Evolutionary conservation across 1,140 invertebrate genomes (phyloP), one percentile per base, ranked within the genome.

Genomic region (Chironomus striatipennis): DNA sequence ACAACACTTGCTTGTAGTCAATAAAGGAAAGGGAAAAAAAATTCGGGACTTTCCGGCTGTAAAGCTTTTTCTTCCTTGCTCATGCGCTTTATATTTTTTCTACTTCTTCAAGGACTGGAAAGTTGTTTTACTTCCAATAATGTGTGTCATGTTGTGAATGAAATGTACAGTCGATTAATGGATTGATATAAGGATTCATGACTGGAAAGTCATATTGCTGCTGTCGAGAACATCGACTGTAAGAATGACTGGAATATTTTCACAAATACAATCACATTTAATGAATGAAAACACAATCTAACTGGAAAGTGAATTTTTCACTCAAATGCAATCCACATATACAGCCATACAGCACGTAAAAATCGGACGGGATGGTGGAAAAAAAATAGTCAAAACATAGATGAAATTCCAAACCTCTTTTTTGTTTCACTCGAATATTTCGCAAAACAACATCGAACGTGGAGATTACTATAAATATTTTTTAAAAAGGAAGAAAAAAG

Each of bases 311-410:
- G 47, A n/a, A 57, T 57, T 57, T 57, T n/a, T 57, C 47, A 57
- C 4, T 57, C n/a, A n/a, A 5, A n/a, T 57, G 47, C 47, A 57
- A n/a, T 57, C 47, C 12, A 57, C 47, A 57, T n/a, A 57, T 57
- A 57, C 47, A n/a, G n/a, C 15, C 12, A 57, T n/a, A 57, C 12
- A 57, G 47, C 12, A 57, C 12, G 47, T n/a, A 57, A 57, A 57
- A 57, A 57, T n/a, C 12, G 12, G 47, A 57, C 47, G 47, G 47
- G n/a, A 57, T 57, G 47, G 12, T 12, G 47, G n/a, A n/a, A n/a
- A n/a, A n/a, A 57, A 57, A 57, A 57, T 57, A 57, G 47, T 57
- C 47, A 57, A 57, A 57, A 57, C 47, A 57, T 57, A 57, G 47
- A 57, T 57, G 47, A 57, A 57, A 57, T 57, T 57, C 47, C 47